Percentiles rank a stretch among this genome's conserved stretches.
These are phyloP conservation scores for Leptocoma aspasia DNA, from an alignment of 2,113 vertebrate species.

Conservation along the genomic window DNA sequence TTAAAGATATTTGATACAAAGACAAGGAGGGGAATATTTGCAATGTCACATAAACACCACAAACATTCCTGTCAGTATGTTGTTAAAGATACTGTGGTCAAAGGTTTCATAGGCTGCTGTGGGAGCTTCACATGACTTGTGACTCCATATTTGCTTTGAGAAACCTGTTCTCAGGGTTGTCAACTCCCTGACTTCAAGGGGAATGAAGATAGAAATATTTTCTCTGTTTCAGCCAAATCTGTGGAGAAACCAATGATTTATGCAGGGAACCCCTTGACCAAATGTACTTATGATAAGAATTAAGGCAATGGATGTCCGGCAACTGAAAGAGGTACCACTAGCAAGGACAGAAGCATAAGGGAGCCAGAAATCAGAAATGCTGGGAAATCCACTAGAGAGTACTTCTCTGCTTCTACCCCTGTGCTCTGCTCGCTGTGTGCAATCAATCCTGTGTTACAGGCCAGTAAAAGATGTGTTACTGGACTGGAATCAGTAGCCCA, in stretches of 20 bases:
- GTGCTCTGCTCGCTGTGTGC: background rate
- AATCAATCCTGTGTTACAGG: background rate
- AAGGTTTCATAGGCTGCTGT: background rate
- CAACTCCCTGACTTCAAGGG: background rate
- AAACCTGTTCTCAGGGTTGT: background rate
- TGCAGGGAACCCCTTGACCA: background rate
- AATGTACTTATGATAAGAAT: background rate
- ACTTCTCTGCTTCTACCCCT: background rate
- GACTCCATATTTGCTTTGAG: background rate
- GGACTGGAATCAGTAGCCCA: background rate
- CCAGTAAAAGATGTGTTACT: background rate
- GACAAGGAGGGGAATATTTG: background rate
- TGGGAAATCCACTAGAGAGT: background rate
- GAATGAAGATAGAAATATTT: background rate
- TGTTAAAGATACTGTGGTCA: background rate
- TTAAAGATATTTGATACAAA: background rate
- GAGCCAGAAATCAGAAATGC: background rate
- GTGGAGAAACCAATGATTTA: background rate
- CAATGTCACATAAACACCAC: background rate
- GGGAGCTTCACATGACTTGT: background rate
- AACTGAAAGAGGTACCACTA: background rate
- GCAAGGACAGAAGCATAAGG: background rate
- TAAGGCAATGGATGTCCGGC: background rate
- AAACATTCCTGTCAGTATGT: background rate
- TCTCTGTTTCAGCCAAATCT: background rate